A percentile compares a stretch with the other conserved stretches of the same genome.
phyloP scores from a whole-genome alignment of 2,113 vertebrate species.

The Pogona vitticeps region DNA sequence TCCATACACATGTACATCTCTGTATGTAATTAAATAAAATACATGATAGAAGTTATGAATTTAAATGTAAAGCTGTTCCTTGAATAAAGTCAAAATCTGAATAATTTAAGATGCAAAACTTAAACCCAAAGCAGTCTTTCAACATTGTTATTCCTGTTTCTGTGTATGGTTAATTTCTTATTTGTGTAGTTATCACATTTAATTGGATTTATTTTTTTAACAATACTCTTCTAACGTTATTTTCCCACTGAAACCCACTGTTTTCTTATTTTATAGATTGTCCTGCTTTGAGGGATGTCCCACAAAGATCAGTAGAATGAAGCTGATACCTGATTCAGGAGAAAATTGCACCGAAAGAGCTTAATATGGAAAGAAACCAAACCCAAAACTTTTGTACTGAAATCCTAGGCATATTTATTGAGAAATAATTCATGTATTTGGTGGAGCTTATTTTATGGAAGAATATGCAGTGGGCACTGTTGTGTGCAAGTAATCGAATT shows the following conservation, averaged over 20 bases:
- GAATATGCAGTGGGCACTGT: too few relatives aligned
- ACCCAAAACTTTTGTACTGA: background rate
- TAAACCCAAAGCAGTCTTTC: conserved; percentile 54
- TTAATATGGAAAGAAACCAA: conserved; percentile 53
- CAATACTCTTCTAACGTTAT: too few relatives aligned
- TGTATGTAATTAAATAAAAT: background rate
- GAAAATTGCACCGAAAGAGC: conserved; percentile 61
- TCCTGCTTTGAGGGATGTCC: background rate
- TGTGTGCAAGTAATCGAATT: too few relatives aligned
- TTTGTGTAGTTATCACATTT: conserved; percentile 73
- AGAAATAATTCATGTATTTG: background rate
- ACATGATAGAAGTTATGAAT: conserved; percentile 33
- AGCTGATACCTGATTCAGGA: conserved; percentile 68
- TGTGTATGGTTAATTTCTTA: conserved; percentile 70
- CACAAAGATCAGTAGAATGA: conserved; percentile 13
- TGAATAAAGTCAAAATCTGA: conserved; percentile 49
- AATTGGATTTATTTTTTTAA: conserved; percentile 83
- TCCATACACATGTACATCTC: background rate
- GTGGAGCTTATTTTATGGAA: too few relatives aligned
- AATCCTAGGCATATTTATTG: background rate
- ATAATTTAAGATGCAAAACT: conserved; percentile 52
- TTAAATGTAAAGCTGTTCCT: conserved; percentile 58
- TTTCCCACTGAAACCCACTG: background rate
- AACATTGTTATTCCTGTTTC: conserved; percentile 69
- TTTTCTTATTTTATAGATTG: background rate